These are phyloP conservation scores for Pyrrhosoma nymphula DNA, from an alignment of 2,888 invertebrate species.

Conservation along the genomic window DNA sequence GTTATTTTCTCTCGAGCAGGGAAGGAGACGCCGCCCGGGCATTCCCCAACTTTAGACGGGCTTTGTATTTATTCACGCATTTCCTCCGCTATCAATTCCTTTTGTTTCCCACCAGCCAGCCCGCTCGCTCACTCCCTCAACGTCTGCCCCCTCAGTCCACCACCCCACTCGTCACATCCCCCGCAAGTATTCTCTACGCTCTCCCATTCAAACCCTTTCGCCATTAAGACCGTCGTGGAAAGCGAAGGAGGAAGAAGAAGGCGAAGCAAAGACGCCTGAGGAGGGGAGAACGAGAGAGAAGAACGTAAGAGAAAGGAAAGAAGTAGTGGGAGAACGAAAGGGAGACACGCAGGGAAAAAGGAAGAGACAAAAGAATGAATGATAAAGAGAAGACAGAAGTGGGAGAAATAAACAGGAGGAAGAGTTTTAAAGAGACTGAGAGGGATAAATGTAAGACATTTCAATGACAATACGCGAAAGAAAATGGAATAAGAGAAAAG, in stretches of 20 bases:
- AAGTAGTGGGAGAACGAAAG: neutral
- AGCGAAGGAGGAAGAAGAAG: neutral
- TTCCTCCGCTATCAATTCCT: neutral
- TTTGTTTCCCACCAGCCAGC: constrained; percentile 7
- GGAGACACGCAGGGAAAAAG: neutral
- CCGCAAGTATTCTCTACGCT: neutral
- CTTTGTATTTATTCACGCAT: constrained; percentile 12
- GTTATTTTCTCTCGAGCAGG: neutral
- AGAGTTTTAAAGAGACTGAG: too few relatives aligned
- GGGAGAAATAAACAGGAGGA: too few relatives aligned
- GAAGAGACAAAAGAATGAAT: too few relatives aligned
- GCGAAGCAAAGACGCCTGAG: too few relatives aligned
- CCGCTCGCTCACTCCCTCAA: neutral
- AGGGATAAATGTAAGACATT: too few relatives aligned
- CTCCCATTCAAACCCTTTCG: constrained; percentile 20
- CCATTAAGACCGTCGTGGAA: neutral
- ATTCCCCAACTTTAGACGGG: neutral
- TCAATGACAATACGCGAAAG: too few relatives aligned
- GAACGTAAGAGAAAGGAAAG: too few relatives aligned
- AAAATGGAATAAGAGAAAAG: too few relatives aligned
- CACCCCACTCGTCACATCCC: neutral
- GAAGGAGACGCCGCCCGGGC: neutral
- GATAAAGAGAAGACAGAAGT: too few relatives aligned
- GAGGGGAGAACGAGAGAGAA: too few relatives aligned
- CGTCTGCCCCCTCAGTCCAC: neutral